phyloP scores from a whole-genome alignment of 2,797 vertebrate species.

The Oryzias sinensis region DNA sequence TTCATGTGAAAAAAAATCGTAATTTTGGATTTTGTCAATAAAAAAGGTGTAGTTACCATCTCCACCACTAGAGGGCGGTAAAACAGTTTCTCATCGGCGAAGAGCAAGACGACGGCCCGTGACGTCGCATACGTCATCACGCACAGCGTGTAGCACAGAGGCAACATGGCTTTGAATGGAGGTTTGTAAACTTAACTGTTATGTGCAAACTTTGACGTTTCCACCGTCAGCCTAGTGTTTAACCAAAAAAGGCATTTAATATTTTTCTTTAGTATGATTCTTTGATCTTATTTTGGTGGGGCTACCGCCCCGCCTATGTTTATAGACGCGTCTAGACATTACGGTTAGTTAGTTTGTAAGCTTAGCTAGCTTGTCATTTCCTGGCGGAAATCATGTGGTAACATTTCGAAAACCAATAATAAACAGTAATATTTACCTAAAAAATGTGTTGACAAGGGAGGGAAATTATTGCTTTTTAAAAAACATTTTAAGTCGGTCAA shows the following conservation, averaged over 20 bases:
- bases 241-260: accelerated
- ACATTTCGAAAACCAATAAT: no score
- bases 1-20: no score
- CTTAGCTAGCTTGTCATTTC: conserved; percentile 27
- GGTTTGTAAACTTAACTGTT: conserved; percentile 58
- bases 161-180: conserved; percentile 76
- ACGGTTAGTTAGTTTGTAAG: conserved; percentile 30
- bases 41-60: not conserved
- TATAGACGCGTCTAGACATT: conserved; percentile 8
- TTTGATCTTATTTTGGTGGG: not conserved
- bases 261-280: accelerated
- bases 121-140: conserved; percentile 45
- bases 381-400: conserved; percentile 2
- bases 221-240: accelerated
- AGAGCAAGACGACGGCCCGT: not conserved
- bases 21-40: no score
- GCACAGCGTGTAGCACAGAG: conserved; percentile 55
- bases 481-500: no score
- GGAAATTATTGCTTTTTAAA: no score
- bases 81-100: conserved; percentile 1
- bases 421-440: no score
- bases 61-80: conserved; percentile 17
- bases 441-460: no score
- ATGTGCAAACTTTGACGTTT: conserved; percentile 14
- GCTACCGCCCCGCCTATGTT: not conserved